These are phyloP conservation scores for Aphelenchoides bicaudatus DNA, from an alignment of 2,888 invertebrate species.

Conservation along the genomic window DNA sequence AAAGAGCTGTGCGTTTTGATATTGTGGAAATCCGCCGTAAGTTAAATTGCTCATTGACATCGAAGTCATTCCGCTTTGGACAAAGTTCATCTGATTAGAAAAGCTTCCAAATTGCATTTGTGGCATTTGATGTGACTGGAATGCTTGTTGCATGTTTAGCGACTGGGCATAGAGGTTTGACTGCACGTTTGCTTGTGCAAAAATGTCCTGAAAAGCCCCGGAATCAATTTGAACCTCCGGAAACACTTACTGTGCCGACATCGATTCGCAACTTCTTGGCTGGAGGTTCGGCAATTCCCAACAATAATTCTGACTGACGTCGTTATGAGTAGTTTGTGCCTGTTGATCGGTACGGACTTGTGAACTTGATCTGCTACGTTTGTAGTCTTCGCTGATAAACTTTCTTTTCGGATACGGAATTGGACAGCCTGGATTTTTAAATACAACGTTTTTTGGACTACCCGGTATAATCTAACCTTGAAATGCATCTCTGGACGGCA, in stretches of 20 bases:
- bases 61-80: no score
- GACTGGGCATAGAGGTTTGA: background rate
- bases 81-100: no score
- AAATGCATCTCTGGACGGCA: slow-evolving; percentile 71
- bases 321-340: slow-evolving; percentile 12
- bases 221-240: background rate
- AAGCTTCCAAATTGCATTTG: background rate
- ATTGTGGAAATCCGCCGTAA: no score
- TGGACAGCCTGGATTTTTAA: no score
- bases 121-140: background rate
- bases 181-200: no score
- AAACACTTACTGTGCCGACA: background rate
- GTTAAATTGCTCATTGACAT: no score
- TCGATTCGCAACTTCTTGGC: slow-evolving; percentile 33
- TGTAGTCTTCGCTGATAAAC: slow-evolving; percentile 36
- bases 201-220: background rate
- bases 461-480: no score
- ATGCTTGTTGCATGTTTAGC: slow-evolving; percentile 2
- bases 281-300: slow-evolving; percentile 24
- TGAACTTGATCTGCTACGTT: slow-evolving; percentile 7
- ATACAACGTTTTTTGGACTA: no score
- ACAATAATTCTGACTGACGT: no score
- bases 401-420: slow-evolving; percentile 82
- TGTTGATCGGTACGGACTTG: background rate
- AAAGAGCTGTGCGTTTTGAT: no score